phyloP scores from a whole-genome alignment of 2,888 invertebrate genomes.

The Branchipolynoe longqiensis region DNA sequence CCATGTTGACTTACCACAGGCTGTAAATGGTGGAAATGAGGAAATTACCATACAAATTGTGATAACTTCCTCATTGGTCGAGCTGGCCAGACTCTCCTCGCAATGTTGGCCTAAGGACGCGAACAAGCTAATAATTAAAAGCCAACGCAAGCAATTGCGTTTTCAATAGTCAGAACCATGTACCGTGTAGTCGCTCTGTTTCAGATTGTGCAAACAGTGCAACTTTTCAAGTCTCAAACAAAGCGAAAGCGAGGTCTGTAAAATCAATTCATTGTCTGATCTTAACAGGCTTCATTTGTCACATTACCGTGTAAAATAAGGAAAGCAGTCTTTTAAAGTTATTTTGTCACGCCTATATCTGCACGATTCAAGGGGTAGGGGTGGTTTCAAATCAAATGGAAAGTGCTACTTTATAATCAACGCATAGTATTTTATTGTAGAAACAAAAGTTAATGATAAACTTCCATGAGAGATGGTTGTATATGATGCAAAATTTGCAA shows the following conservation, averaged over 20 bases:
- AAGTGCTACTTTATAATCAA: background rate
- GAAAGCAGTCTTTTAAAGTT: background rate
- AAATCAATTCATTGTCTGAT: background rate
- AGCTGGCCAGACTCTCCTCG: slow-evolving; percentile 54
- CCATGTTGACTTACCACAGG: slow-evolving; percentile 34
- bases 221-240: background rate
- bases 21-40: slow-evolving; percentile 47
- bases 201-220: background rate
- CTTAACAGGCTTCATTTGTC: background rate
- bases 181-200: slow-evolving; percentile 4
- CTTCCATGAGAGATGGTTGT: too few species aligned
- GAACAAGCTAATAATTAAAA: slow-evolving; percentile 47
- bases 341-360: background rate
- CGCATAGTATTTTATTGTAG: too few species aligned
- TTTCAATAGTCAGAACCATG: slow-evolving; percentile 37
- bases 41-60: slow-evolving; percentile 33
- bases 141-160: slow-evolving; percentile 52
- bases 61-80: slow-evolving; percentile 44
- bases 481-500: too few species aligned
- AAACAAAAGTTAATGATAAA: too few species aligned
- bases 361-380: background rate
- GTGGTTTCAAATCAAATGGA: background rate
- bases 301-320: slow-evolving; percentile 29
- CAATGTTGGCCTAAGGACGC: slow-evolving; percentile 52
- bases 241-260: background rate